Evolutionary conservation across 1,140 invertebrate species (phyloP).

Genomic region (Hetaerina americana): DNA sequence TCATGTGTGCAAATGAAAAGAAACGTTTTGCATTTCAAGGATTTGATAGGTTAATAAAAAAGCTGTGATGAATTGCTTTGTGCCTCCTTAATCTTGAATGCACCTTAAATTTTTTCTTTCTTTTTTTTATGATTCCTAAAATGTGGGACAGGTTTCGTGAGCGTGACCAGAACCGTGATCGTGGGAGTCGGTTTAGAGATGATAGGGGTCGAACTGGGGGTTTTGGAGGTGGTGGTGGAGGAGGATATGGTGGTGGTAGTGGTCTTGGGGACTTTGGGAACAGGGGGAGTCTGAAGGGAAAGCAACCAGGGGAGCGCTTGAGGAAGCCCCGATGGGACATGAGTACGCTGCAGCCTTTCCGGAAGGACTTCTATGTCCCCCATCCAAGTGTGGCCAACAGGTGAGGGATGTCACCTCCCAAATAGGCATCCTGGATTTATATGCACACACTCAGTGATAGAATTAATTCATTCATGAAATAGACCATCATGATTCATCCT

Average conservation of each 20-base stretch:
- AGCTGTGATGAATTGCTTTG: too few species aligned
- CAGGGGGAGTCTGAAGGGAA: constrained; percentile 22
- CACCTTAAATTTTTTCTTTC: too few species aligned
- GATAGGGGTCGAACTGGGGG: not conserved
- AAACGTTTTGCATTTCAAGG: too few species aligned
- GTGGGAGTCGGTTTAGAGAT: not conserved
- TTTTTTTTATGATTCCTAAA: not conserved
- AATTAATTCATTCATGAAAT: too few species aligned
- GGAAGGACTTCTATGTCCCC: constrained; percentile 85
- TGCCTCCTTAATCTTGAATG: too few species aligned
- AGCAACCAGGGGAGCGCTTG: constrained; percentile 56
- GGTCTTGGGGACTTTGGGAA: not conserved
- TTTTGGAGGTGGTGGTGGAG: not conserved
- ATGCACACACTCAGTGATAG: too few species aligned
- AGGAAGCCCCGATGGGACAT: constrained; percentile 77
- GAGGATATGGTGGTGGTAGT: not conserved
- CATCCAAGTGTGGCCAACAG: constrained; percentile 60
- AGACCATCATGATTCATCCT: too few species aligned
- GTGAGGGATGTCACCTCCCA: constrained; percentile 11
- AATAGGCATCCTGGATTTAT: not conserved
- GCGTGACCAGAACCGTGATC: not conserved
- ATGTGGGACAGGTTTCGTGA: not conserved
- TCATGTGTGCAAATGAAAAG: too few species aligned
- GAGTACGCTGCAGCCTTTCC: constrained; percentile 56
- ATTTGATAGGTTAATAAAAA: too few species aligned